A percentile compares a stretch with the other conserved stretches of the same genome.
Conservation (phyloP, 2,113 vertebrate species). For the Gobiocypris rarus region DNA sequence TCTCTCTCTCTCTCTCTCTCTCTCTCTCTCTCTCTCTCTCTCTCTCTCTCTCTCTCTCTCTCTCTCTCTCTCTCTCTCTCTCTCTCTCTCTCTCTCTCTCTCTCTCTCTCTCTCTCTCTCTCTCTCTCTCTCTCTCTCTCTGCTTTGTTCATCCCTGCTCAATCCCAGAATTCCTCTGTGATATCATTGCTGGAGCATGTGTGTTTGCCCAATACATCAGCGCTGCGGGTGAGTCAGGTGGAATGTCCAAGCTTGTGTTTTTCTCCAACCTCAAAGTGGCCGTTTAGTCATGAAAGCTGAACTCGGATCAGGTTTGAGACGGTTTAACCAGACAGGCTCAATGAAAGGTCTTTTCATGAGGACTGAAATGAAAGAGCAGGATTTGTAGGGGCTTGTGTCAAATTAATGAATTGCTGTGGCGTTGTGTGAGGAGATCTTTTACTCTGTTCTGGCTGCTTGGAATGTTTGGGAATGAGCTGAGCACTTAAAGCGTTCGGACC, state of each 20-base stretch:
- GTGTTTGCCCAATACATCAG: neutral
- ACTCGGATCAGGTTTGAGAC: neutral
- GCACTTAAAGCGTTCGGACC: neutral
- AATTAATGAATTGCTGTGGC: neutral
- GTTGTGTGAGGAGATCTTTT: conserved; percentile 11
- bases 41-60: no score
- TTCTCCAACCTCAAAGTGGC: neutral
- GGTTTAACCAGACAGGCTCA: neutral
- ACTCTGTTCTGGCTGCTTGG: neutral
- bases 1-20: no score
- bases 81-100: neutral
- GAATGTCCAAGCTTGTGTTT: neutral
- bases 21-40: no score
- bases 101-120: neutral
- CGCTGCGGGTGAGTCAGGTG: neutral
- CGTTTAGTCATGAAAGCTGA: no score
- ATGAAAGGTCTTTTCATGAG: conserved; percentile 7
- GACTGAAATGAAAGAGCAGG: conserved; percentile 9
- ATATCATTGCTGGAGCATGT: neutral
- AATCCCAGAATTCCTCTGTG: neutral
- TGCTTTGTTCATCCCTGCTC: neutral
- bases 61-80: no score
- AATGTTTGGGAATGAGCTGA: conserved; percentile 16
- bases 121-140: neutral
- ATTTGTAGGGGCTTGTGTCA: conserved; percentile 15